phyloP scores from a whole-genome alignment of 2,113 vertebrate genomes.

The Nesoenas mayeri region DNA sequence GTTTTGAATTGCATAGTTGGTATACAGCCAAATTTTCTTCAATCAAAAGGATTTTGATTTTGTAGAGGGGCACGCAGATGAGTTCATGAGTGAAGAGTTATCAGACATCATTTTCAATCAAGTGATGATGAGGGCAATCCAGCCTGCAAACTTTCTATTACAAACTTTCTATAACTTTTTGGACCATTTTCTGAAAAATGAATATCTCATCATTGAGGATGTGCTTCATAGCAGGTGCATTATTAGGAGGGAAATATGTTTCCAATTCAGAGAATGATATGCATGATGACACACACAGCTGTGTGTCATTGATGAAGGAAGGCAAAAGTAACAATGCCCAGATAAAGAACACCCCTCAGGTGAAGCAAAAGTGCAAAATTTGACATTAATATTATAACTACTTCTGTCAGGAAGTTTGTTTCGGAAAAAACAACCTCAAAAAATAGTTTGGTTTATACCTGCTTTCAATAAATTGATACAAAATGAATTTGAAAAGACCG shows the following conservation, averaged over 20 bases:
- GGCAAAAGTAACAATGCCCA: background rate
- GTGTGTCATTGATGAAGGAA: background rate
- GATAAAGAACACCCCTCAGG: background rate
- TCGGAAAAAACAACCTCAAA: background rate
- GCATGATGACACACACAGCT: background rate
- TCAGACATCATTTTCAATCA: background rate
- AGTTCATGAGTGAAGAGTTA: background rate
- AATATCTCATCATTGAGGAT: background rate
- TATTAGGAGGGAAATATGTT: background rate
- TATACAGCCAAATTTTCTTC: background rate
- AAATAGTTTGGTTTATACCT: background rate
- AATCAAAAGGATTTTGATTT: background rate
- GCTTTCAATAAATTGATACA: background rate
- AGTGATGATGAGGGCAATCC: background rate
- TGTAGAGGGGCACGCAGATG: background rate
- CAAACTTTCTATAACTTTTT: background rate
- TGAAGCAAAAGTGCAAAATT: background rate
- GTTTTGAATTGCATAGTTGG: background rate
- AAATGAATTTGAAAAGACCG: background rate
- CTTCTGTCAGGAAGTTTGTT: background rate
- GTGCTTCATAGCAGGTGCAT: background rate
- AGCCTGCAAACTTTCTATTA: background rate
- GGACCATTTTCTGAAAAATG: background rate
- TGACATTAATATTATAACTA: background rate
- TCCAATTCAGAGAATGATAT: background rate